Base-by-base conservation (phyloP, 2,797 vertebrate species). In the Sebastolobus altivelis region DNA sequence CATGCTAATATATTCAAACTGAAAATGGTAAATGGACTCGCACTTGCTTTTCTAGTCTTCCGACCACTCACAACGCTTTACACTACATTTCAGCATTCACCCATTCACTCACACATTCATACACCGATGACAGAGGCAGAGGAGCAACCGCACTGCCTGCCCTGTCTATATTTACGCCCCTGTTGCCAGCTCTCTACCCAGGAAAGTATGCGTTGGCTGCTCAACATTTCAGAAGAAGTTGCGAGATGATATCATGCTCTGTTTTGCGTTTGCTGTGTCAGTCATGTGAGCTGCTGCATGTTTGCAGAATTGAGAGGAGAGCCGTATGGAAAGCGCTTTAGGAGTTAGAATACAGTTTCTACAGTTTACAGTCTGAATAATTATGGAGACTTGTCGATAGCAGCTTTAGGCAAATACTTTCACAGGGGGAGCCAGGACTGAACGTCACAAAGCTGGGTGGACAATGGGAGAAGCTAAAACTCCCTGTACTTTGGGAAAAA, bases 201-300 rank as follows among this genome's bases (percentile, higher is more conserved):
- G 68, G 35, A 82, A 86, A 87, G 79, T 79, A 75, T 82, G 71
- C 43, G 46, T 14, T 55, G 43, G 79, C 82, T 71, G 35, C 70
- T 88, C 40, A 54, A 52, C 69, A 43, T 76, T 77, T 80, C 63
- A 77, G 54, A 75, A 46, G 35, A 81, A 66, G 69, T 27, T 72
- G 46, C 2, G 65, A 60, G 78, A 74, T 78, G 77, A 83, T 72
- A 74, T 85, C 78, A 76, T 27, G 60, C 66, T 63, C 84, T 79
- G 66, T 72, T 86, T 83, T 82, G 59, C 29, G 86, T 88, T 84
- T 77, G 66, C 60, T 67, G 75, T 33, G 37, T 69, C 54, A 22
- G 56, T 66, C 70, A 54, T 52, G 72, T 1, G 20, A 4, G 83
- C 54, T 52, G 65, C 18, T 60, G 12, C 33, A 11, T 58, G 35